Percentiles rank a stretch among this genome's conserved stretches.
Evolutionary conservation across 2,797 vertebrate genomes (phyloP).

Genomic region (Alosa sapidissima): DNA sequence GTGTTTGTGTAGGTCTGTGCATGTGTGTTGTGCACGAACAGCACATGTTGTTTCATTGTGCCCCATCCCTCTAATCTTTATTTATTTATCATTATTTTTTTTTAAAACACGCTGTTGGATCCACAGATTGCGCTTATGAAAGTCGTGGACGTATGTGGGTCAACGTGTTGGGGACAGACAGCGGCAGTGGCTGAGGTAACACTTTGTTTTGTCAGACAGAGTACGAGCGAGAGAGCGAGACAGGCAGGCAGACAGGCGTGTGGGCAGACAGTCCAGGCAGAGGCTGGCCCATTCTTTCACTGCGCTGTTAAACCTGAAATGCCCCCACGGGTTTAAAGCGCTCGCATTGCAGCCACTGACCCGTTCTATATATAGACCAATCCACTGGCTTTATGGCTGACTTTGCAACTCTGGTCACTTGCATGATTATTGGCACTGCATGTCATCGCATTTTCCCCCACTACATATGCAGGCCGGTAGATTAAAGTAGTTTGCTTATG

Average conservation of each 20-base stretch:
- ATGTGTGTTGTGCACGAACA: not conserved
- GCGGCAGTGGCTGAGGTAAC: not conserved
- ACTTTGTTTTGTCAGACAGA: not conserved
- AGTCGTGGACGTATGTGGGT: not conserved
- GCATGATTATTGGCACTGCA: constrained; percentile 57
- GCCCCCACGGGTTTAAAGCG: constrained; percentile 32
- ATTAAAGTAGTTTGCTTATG: not conserved
- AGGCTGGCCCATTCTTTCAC: not conserved
- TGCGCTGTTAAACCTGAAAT: not conserved
- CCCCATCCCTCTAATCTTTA: not conserved
- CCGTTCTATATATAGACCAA: constrained; percentile 61
- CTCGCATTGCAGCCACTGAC: constrained; percentile 48
- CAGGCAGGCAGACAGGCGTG: not conserved
- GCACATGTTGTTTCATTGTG: not conserved
- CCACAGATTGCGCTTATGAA: constrained; percentile 7
- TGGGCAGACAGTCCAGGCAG: not conserved
- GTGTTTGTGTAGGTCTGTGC: not conserved
- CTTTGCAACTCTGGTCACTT: constrained; percentile 44
- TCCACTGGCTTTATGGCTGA: constrained; percentile 56
- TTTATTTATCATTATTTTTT: not conserved
- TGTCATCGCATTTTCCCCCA: constrained; percentile 63
- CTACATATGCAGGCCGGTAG: constrained; percentile 45
- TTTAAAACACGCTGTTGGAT: not conserved
- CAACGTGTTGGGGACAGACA: not conserved
- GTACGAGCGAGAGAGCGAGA: not conserved